Evolutionary conservation across 64 coral and sea anemone genomes (phyloP).

Genomic region (Stichodactyla helianthus): DNA sequence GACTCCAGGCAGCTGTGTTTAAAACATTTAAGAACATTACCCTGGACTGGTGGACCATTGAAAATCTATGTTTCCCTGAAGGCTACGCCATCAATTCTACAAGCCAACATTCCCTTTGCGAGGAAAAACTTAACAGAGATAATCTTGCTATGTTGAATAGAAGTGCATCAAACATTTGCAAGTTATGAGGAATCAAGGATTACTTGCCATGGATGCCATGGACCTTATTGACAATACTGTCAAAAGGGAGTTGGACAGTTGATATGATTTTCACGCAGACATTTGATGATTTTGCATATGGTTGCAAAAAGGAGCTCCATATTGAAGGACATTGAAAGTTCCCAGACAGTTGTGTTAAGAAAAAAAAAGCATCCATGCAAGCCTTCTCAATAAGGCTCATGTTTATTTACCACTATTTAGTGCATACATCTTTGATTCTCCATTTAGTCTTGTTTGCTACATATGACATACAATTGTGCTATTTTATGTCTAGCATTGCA

Average conservation of each 20-base stretch:
- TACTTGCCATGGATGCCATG: conserved; percentile 30
- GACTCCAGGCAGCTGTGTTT: not conserved
- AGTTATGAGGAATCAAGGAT: conserved; percentile 37
- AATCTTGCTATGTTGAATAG: conserved; percentile 26
- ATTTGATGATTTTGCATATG: too few relatives aligned
- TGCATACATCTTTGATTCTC: too few relatives aligned
- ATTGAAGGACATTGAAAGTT: too few relatives aligned
- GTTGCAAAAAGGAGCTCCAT: too few relatives aligned
- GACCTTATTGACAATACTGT: too few relatives aligned
- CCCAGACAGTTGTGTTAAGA: too few relatives aligned
- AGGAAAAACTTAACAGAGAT: conserved; percentile 31
- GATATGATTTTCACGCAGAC: too few relatives aligned
- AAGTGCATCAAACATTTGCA: conserved; percentile 25
- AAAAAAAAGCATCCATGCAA: too few relatives aligned
- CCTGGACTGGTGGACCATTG: not conserved
- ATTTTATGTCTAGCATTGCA: too few relatives aligned
- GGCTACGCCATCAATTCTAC: conserved; percentile 29
- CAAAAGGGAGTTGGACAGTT: too few relatives aligned
- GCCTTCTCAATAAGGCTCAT: not conserved
- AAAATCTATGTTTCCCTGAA: conserved; percentile 40
- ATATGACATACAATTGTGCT: too few relatives aligned
- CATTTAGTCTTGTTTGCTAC: too few relatives aligned
- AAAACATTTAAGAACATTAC: not conserved
- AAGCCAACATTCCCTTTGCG: conserved; percentile 36
- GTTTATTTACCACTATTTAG: not conserved